A percentile compares a stretch with the other conserved stretches of the same genome.
Conservation (phyloP, 2,797 vertebrate species). For the Ceryle rudis region DNA sequence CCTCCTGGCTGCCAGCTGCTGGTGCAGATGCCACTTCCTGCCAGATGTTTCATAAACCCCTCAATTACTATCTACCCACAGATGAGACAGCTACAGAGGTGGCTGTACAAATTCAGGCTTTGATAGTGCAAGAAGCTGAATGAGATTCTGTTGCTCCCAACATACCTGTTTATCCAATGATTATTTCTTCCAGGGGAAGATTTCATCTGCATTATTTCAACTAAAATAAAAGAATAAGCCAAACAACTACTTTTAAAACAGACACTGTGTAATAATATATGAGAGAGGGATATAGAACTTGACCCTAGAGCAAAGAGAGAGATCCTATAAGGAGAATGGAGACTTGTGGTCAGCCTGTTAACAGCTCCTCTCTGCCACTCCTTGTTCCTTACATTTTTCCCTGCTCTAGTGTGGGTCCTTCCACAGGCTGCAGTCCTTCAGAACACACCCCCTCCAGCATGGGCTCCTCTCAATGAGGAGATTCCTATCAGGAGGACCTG, state of each 20-base stretch:
- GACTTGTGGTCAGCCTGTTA: neutral
- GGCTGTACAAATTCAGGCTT: neutral
- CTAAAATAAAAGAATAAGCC: neutral
- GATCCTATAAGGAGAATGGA: neutral
- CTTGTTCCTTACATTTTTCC: neutral
- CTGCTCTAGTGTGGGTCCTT: neutral
- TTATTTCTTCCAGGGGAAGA: neutral
- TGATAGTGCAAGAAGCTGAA: neutral
- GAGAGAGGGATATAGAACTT: neutral
- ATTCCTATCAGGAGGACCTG: neutral
- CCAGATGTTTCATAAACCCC: slow-evolving; percentile 21
- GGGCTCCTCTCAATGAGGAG: neutral
- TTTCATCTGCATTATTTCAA: neutral
- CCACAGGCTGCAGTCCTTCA: neutral
- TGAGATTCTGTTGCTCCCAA: neutral
- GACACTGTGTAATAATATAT: fast-evolving
- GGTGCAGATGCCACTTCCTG: slow-evolving; percentile 40
- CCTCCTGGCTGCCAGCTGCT: slow-evolving; percentile 19
- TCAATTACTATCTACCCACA: neutral
- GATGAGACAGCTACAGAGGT: neutral
- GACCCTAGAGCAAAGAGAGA: neutral
- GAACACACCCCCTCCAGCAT: neutral
- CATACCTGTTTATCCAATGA: neutral
- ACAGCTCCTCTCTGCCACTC: neutral
- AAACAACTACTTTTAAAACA: neutral